Conservation (phyloP, 2,797 vertebrate genomes). For the Dendrocincla tyrannina region DNA sequence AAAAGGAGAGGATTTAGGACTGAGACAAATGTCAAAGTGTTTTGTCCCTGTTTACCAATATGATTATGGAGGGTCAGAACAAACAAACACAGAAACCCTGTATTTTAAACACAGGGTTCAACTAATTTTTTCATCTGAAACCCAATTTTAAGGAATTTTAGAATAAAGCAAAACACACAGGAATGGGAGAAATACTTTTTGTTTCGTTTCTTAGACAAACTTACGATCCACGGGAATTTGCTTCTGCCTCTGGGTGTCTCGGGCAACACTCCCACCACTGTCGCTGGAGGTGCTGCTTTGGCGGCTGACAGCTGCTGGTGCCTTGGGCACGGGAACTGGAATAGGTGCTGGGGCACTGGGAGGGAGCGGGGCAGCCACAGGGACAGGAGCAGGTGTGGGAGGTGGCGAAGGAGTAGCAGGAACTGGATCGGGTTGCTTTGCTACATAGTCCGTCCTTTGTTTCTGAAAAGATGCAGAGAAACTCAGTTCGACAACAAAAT, state of each 20-base stretch:
- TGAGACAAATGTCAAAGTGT: background rate
- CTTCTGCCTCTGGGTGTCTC: conserved; percentile 79
- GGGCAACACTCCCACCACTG: conserved; percentile 67
- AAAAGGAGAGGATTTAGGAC: background rate
- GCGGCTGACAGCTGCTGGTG: conserved; percentile 74
- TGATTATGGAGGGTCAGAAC: fast-evolving
- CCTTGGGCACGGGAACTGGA: conserved; percentile 64
- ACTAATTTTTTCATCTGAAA: background rate
- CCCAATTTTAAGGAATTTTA: background rate
- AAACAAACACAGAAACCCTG: fast-evolving
- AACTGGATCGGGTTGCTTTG: conserved; percentile 64
- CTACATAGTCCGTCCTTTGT: conserved; percentile 81
- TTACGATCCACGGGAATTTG: conserved; percentile 80
- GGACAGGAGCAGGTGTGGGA: conserved; percentile 73
- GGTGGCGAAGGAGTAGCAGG: conserved; percentile 71
- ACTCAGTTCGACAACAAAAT: background rate
- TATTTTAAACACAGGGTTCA: background rate
- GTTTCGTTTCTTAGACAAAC: conserved; percentile 17
- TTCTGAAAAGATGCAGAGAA: conserved; percentile 78
- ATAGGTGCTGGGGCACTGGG: conserved; percentile 71
- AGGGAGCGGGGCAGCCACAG: conserved; percentile 77
- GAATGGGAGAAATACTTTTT: fast-evolving
- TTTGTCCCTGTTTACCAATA: background rate
- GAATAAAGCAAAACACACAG: background rate
- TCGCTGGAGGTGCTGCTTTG: conserved; percentile 86